Evolutionary conservation across 2,113 vertebrate species (phyloP).

Genomic region (Crotalus tigris): DNA sequence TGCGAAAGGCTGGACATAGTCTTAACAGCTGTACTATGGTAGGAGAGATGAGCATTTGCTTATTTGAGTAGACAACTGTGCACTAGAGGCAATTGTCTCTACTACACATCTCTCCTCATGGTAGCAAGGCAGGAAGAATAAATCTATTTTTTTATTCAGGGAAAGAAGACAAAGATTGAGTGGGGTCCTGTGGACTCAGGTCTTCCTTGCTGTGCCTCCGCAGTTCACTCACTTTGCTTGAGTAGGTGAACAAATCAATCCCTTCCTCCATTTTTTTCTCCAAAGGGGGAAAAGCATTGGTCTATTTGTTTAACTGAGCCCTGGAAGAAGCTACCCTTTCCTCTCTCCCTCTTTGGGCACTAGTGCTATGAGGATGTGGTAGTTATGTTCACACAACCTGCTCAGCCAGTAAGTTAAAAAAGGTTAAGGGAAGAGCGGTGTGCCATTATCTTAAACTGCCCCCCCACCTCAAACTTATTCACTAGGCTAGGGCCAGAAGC

Average conservation of each 20-base stretch:
- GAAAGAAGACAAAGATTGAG: background rate
- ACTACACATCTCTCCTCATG: background rate
- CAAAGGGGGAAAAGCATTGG: background rate
- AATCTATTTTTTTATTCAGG: no score
- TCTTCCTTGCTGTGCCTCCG: background rate
- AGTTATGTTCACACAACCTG: background rate
- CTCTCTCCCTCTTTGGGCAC: background rate
- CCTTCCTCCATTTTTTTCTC: background rate
- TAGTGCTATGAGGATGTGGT: background rate
- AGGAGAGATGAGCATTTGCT: background rate
- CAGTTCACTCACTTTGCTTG: background rate
- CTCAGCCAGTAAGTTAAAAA: background rate
- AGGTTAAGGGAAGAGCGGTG: background rate
- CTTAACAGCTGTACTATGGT: background rate
- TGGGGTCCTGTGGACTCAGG: background rate
- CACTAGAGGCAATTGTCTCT: background rate
- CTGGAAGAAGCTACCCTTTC: background rate
- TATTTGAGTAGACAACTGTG: background rate
- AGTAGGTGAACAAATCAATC: background rate
- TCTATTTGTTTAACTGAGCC: background rate
- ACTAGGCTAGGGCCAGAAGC: background rate
- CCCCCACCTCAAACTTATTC: background rate
- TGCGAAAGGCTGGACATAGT: background rate
- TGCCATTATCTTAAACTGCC: background rate
- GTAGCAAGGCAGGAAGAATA: background rate